Percentiles rank a stretch among this genome's conserved stretches.
phyloP scores from a whole-genome alignment of 2,888 invertebrate genomes.

The Eupithecia centaureata region DNA sequence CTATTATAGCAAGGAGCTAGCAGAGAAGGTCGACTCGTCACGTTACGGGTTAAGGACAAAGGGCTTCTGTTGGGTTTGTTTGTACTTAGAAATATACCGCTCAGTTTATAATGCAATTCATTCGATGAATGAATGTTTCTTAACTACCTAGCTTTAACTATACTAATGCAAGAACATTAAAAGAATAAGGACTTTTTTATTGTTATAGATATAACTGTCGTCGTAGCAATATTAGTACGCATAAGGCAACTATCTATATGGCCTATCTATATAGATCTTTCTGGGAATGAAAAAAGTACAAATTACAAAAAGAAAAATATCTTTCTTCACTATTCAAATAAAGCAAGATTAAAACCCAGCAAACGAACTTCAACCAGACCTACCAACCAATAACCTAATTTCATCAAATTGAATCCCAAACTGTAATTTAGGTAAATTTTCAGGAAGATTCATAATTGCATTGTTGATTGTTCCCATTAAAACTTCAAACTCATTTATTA shows the following conservation, averaged over 20 bases:
- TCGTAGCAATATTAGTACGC: too few species aligned
- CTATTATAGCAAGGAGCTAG: conserved; percentile 61
- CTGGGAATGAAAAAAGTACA: too few species aligned
- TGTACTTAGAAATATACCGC: conserved; percentile 4
- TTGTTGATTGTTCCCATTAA: conserved; percentile 10
- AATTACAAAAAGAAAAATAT: too few species aligned
- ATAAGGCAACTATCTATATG: too few species aligned
- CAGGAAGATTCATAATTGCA: neutral
- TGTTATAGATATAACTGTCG: too few species aligned
- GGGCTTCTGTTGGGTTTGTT: conserved; percentile 45
- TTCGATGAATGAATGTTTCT: neutral
- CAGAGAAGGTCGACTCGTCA: conserved; percentile 82
- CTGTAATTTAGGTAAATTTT: neutral
- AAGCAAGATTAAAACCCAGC: too few species aligned
- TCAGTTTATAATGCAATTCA: neutral
- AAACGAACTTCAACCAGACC: too few species aligned
- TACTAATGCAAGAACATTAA: too few species aligned
- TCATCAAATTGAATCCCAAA: neutral
- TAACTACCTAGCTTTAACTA: neutral
- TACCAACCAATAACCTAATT: conserved; percentile 8
- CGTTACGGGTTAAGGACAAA: conserved; percentile 81
- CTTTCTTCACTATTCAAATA: too few species aligned
- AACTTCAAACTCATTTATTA: conserved; percentile 15
- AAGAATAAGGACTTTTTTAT: too few species aligned
- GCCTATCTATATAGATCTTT: too few species aligned